Percentiles rank a stretch among this genome's conserved stretches.
Conservation (phyloP, 2,888 invertebrate genomes). For the Aplocera efformata region DNA sequence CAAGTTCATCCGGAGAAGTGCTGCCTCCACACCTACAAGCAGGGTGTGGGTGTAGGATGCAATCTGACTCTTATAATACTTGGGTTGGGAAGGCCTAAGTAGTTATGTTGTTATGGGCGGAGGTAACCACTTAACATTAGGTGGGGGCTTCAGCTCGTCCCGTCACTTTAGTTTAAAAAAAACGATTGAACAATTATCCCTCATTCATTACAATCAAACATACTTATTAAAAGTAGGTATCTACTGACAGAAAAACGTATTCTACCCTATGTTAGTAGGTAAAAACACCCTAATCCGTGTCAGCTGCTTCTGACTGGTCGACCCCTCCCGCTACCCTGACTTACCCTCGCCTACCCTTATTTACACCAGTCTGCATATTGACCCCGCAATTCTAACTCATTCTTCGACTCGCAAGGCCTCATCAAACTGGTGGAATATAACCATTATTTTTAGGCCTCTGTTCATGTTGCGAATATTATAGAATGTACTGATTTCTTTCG, state of each 20-base stretch:
- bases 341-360: conserved; percentile 53
- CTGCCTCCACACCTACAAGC: no score
- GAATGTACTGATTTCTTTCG: conserved; percentile 23
- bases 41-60: no score
- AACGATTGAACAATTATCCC: conserved; percentile 18
- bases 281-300: conserved; percentile 75
- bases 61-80: no score
- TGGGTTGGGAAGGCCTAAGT: no score
- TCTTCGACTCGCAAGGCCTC: conserved; percentile 40
- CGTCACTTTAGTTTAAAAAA: no score
- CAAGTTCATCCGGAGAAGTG: no score
- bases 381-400: conserved; percentile 36
- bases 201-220: conserved; percentile 32
- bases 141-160: no score
- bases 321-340: conserved; percentile 39
- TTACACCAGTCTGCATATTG: conserved; percentile 46
- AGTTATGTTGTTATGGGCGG: no score
- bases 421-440: conserved; percentile 38
- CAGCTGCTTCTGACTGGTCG: conserved; percentile 77
- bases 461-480: conserved; percentile 25
- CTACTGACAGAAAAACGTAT: conserved; percentile 37
- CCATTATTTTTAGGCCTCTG: conserved; percentile 42
- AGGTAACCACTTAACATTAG: no score
- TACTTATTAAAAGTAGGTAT: conserved; percentile 40
- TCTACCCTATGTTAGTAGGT: conserved; percentile 62